Evolutionary conservation across 2,888 invertebrate species (phyloP), one percentile per base, ranked within the genome.

Genomic region (Thymelicus lineola): DNA sequence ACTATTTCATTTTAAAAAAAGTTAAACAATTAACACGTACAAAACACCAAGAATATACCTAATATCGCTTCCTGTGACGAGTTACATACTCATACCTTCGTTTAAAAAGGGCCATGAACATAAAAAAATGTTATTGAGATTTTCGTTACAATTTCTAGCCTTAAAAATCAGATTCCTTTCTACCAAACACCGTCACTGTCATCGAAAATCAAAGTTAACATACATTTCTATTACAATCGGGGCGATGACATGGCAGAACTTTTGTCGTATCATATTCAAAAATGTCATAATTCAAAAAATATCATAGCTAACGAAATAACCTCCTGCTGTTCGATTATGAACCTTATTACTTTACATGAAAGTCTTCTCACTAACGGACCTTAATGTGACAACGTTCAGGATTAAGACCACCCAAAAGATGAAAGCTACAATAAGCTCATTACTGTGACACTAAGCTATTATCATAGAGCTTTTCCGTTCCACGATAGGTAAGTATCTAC

Each of bases 381-480:
- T 72, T 77, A 72, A 75, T 77, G 75, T 75, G 74, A 75, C 62
- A 63, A 76, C 75, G 75, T 76, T 75, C 71, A 67, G 72, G 74
- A 80, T 79, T 77, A 79, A 78, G 86, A 88, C 86, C 85, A 84
- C 85, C 83, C 85, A 78, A 76, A 79, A 70, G 71, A 73, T 55
- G 14, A 62, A 28, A 50, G 38, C 46, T 80, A 84, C 84, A 87
- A 87, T 85, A 76, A 75, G 75, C 76, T 83, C 81, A 81, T 84
- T 79, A 79, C 72, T 71, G 67, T 75, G 76, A 75, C 79, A 80
- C 80, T 75, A 80, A 82, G 82, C 80, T 81, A 82, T 85, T 82
- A 81, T 78, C 77, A 64, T 67, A 63, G 69, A 72, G 57, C 48
- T 58, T 72, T 72, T 59, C 72, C 71, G 74, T 73, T 72, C 74